These are phyloP conservation scores for Promerops cafer DNA, from an alignment of 2,113 vertebrate species.

Conservation along the genomic window DNA sequence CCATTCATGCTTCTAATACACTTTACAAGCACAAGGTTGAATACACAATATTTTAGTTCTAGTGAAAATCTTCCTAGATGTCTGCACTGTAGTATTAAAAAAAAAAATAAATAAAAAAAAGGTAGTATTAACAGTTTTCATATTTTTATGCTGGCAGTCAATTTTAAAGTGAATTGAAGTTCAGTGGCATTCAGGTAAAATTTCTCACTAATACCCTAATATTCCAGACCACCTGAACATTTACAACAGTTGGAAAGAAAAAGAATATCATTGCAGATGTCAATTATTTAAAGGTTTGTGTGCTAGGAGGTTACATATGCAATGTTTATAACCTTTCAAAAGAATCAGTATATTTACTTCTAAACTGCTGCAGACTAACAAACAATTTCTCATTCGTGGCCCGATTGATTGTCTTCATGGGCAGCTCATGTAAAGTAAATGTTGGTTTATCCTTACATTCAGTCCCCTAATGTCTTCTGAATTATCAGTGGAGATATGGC, in stretches of 20 bases:
- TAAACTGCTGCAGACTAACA: neutral
- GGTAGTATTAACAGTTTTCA: neutral
- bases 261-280: neutral
- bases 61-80: neutral
- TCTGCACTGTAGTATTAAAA: neutral
- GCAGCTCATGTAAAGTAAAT: slow-evolving; percentile 43
- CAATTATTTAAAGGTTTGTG: slow-evolving; percentile 3
- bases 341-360: slow-evolving; percentile 12
- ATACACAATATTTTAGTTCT: neutral
- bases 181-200: neutral
- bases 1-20: neutral
- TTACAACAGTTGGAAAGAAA: neutral
- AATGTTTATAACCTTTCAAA: neutral
- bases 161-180: neutral
- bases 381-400: neutral
- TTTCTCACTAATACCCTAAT: neutral
- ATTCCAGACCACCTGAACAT: neutral
- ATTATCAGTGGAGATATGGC: slow-evolving; percentile 18
- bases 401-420: neutral
- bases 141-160: neutral
- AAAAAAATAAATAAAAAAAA: neutral
- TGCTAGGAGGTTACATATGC: neutral
- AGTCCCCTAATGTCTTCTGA: neutral
- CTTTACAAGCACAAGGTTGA: neutral
- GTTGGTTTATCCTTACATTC: slow-evolving; percentile 41